Conservation (phyloP, 2,888 invertebrate genomes). For the Mimachlamys varia region DNA sequence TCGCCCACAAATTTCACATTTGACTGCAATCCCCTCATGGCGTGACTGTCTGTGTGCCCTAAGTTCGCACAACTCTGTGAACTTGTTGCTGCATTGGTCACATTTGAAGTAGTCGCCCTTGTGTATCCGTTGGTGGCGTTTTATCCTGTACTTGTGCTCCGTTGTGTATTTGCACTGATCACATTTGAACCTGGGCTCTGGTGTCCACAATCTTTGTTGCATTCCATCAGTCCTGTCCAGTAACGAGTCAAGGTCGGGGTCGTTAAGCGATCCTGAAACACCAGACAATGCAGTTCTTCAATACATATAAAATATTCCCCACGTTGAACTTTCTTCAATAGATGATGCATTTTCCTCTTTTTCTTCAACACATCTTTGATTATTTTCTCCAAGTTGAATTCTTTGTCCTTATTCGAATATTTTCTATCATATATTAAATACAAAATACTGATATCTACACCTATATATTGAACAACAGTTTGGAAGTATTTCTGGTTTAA, state of each 20-base stretch:
- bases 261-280: background rate
- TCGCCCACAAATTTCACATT: background rate
- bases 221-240: background rate
- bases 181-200: slow-evolving; percentile 1
- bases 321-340: background rate
- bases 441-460: too few species aligned
- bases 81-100: slow-evolving; percentile 5
- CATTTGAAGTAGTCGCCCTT: slow-evolving; percentile 28
- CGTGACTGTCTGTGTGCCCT: background rate
- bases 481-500: background rate
- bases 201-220: background rate
- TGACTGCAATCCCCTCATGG: background rate
- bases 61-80: background rate
- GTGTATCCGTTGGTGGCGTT: slow-evolving; percentile 18
- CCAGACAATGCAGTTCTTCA: slow-evolving; percentile 33
- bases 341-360: background rate
- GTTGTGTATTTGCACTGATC: slow-evolving; percentile 8
- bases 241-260: background rate
- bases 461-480: too few species aligned
- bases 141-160: slow-evolving; percentile 21
- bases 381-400: background rate
- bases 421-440: background rate
- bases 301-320: background rate
- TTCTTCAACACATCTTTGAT: background rate
- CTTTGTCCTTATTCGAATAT: background rate